Evolutionary conservation across 2,797 vertebrate genomes (phyloP).

Genomic region (Podarcis lilfordi): DNA sequence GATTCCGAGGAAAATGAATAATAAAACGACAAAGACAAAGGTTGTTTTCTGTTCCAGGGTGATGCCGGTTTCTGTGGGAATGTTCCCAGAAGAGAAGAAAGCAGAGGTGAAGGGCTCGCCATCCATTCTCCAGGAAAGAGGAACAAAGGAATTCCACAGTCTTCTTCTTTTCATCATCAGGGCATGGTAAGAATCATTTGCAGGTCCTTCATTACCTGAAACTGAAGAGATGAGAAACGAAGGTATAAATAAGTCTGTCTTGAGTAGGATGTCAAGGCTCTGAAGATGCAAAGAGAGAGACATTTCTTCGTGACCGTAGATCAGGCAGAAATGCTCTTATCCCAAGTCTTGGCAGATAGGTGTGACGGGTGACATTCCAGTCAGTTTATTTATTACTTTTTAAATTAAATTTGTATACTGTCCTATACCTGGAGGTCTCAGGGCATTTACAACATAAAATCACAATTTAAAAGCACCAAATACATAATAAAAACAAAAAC

Average conservation of each 20-base stretch:
- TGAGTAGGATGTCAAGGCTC: background rate
- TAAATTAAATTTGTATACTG: too few species aligned
- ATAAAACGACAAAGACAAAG: slow-evolving; percentile 85
- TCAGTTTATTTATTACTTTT: background rate
- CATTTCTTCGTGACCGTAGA: background rate
- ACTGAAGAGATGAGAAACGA: background rate
- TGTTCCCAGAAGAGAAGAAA: slow-evolving; percentile 70
- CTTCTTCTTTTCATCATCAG: slow-evolving; percentile 77
- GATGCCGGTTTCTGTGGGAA: slow-evolving; percentile 73
- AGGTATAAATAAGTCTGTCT: background rate
- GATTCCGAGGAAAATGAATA: slow-evolving; percentile 87
- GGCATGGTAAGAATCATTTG: slow-evolving; percentile 62
- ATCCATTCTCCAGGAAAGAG: slow-evolving; percentile 81
- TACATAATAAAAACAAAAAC: too few species aligned
- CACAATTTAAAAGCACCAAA: too few species aligned
- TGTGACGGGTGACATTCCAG: background rate
- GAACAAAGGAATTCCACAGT: slow-evolving; percentile 71
- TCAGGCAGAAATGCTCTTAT: background rate
- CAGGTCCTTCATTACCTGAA: slow-evolving; percentile 69
- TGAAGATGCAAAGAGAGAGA: background rate
- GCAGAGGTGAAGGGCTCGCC: slow-evolving; percentile 80
- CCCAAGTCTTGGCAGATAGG: background rate
- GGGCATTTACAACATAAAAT: too few species aligned
- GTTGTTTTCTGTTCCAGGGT: slow-evolving; percentile 89
- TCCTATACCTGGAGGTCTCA: too few species aligned